Base-by-base conservation (phyloP, 2,888 invertebrate genomes). In the Steinernema carpocapsae region DNA sequence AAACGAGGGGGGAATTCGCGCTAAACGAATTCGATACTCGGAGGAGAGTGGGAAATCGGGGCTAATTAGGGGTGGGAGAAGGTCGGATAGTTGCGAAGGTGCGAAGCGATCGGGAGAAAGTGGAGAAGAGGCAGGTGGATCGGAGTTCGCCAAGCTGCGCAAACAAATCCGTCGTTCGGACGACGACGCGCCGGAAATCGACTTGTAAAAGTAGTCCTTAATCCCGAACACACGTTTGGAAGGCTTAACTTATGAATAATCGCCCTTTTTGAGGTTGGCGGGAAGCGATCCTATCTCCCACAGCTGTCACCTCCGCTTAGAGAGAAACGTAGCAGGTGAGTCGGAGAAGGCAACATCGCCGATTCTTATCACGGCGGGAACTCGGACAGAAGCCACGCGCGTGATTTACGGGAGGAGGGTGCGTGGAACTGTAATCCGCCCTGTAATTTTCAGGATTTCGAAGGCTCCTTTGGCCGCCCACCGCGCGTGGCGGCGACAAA, bases 281-380 rank as follows among this genome's bases (percentile, higher is more conserved):
- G 56, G 56, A 6, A 6, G 24, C 56, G 26, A 6, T 3, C 56
- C n/a, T n/a, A n/a, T n/a, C n/a, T n/a, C n/a, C n/a, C n/a, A n/a
- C 56, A 56, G 22, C 56, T 56, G 56, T 56, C 26, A 56, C 24
- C 24, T 56, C 26, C 22, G 17, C 24, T 56, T 56, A 56, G 56
- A 24, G 26, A 24, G 56, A 56, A 56, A 56, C 26, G 56, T 56
- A 12, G 24, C 24, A 56, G 56, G 56, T 56, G 56, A 14, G 56
- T 26, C 24, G 14, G 26, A 14, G 43, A 43, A 24, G 56, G 56
- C 56, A 56, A 56, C 56, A 56, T 56, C 17, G 56, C 10, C 7
- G 56, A 56, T 56, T 26, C 10, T 56, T 56, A 56, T 56, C 56
- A 14, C 22, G 56, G 56, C 56, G 56, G 56, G 56, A 56, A 56